phyloP scores from a whole-genome alignment of 2,113 vertebrate species.

The Paradoxurus hermaphroditus region DNA sequence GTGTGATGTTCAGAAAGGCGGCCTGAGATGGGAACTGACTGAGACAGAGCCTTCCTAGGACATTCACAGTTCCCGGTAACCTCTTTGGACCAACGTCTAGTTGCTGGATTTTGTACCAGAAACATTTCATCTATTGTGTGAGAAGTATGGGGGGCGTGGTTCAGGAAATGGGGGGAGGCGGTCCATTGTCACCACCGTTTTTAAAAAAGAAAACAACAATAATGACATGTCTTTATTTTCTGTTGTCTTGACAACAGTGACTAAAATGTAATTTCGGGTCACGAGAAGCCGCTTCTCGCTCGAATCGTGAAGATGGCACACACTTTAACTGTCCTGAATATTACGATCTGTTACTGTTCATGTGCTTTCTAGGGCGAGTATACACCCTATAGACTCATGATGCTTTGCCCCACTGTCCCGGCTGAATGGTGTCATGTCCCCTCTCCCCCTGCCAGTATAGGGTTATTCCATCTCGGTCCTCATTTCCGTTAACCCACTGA shows the following conservation, averaged over 20 bases:
- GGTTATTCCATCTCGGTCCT: not conserved
- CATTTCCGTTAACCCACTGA: not conserved
- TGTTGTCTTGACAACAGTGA: not conserved
- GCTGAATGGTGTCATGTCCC: not conserved
- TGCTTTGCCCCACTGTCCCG: not conserved
- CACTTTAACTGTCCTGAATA: not conserved
- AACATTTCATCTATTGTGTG: not conserved
- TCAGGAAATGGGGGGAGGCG: not conserved
- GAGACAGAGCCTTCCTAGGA: not conserved
- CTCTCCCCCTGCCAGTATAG: not conserved
- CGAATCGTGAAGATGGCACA: not conserved
- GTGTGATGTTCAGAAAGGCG: not conserved
- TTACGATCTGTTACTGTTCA: not conserved
- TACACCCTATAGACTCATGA: not conserved
- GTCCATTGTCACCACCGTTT: not conserved
- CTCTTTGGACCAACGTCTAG: not conserved
- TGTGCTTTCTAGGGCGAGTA: not conserved
- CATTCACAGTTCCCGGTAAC: not conserved
- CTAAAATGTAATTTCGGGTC: not conserved
- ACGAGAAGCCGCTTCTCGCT: not conserved
- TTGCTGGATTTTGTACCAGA: not conserved
- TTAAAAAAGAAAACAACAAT: not conserved
- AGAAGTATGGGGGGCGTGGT: not conserved
- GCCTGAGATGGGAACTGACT: not conserved
- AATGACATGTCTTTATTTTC: slow-evolving; percentile 7